These are phyloP conservation scores for Tenebrosternarchus preto DNA, from an alignment of 2,113 vertebrate species.

Conservation along the genomic window DNA sequence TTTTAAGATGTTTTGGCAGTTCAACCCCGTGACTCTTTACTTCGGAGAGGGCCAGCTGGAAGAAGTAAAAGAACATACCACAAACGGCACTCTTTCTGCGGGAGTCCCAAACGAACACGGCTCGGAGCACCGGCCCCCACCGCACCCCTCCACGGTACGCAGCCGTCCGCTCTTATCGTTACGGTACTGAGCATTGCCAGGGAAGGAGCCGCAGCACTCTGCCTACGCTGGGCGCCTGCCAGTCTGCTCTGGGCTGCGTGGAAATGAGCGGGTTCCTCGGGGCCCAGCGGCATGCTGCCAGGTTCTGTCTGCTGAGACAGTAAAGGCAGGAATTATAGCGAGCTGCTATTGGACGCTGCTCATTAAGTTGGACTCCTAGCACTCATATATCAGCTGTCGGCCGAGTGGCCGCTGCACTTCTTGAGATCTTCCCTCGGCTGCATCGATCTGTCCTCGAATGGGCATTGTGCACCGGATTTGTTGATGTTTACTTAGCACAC, in stretches of 20 bases:
- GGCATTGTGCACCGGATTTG: constrained; percentile 5
- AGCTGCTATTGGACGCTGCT: constrained; percentile 28
- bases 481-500: constrained; percentile 36
- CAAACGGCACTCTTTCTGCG: not conserved
- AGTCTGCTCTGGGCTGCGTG: constrained; percentile 28
- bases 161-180: not conserved
- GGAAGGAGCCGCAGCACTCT: not conserved
- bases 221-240: constrained; percentile 21
- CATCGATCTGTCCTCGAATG: constrained; percentile 25
- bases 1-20: constrained; percentile 72
- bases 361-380: constrained; percentile 33
- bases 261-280: constrained; percentile 28
- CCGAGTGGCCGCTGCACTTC: not conserved
- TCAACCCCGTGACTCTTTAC: constrained; percentile 80
- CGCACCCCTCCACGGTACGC: not conserved
- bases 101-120: not conserved
- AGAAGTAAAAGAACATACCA: constrained; percentile 52
- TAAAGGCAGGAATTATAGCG: constrained; percentile 36
- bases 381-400: constrained; percentile 19
- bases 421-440: not conserved
- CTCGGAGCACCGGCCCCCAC: not conserved
- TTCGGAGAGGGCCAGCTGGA: constrained; percentile 65
- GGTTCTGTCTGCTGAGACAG: constrained; percentile 48
- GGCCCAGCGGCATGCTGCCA: constrained; percentile 33
- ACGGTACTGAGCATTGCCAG: constrained; percentile 11